Conservation (phyloP, 1,140 invertebrate genomes). For the Dendrolimus kikuchii region DNA sequence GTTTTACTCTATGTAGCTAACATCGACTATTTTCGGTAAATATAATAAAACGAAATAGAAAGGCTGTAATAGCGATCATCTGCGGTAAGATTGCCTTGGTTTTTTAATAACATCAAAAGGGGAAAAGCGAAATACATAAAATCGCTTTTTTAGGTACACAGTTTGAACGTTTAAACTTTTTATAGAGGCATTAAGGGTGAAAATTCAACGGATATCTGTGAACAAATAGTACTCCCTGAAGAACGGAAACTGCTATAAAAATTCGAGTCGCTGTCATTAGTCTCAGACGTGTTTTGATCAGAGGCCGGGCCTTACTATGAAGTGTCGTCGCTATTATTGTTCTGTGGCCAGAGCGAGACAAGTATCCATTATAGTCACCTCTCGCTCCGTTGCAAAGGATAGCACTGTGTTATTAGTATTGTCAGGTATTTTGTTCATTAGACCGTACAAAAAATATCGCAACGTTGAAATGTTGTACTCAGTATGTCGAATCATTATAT, state of each 20-base stretch:
- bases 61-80: constrained; percentile 5
- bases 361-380: no score
- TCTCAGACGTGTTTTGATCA: constrained; percentile 63
- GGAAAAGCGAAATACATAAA: constrained; percentile 24
- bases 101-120: constrained; percentile 19
- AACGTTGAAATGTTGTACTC: no score
- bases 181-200: constrained; percentile 35
- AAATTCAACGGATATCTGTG: constrained; percentile 48
- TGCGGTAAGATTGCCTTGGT: constrained; percentile 7
- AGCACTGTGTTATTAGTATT: no score
- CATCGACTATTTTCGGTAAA: constrained; percentile 3
- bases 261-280: constrained; percentile 58
- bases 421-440: no score
- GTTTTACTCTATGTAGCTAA: not conserved
- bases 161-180: constrained; percentile 42
- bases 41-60: constrained; percentile 4
- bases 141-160: constrained; percentile 22
- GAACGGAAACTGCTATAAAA: constrained; percentile 54
- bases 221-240: constrained; percentile 45
- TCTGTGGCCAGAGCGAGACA: constrained; percentile 6
- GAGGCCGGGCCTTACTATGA: constrained; percentile 26
- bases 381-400: no score
- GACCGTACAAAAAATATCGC: no score
- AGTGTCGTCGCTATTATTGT: constrained; percentile 21
- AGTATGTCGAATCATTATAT: no score